These are phyloP conservation scores for Alectura lathami DNA, from an alignment of 2,113 vertebrate species.

Conservation along the genomic window DNA sequence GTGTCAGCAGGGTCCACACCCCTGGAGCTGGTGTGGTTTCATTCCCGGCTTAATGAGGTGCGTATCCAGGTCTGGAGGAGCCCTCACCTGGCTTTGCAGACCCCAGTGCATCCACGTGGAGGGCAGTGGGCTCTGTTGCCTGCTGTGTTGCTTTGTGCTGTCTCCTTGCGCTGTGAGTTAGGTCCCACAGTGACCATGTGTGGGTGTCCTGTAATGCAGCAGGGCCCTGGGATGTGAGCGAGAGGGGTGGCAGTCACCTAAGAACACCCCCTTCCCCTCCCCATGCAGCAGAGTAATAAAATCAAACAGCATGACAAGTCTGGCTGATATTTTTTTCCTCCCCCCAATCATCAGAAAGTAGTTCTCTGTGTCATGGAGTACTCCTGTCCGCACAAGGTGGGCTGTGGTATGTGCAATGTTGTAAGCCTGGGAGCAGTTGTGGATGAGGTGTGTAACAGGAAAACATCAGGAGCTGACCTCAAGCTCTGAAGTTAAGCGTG, in stretches of 20 bases:
- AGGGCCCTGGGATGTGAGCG: background rate
- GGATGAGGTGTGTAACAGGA: background rate
- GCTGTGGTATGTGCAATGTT: background rate
- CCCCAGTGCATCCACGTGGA: fast-evolving
- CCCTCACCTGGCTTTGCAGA: background rate
- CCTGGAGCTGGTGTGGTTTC: background rate
- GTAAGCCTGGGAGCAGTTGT: background rate
- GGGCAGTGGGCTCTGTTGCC: background rate
- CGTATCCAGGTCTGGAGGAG: background rate
- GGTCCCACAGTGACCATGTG: background rate
- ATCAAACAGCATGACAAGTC: constrained; percentile 60
- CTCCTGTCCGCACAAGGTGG: background rate
- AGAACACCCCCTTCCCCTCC: background rate
- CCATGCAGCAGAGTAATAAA: constrained; percentile 42
- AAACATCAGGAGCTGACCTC: constrained; percentile 29
- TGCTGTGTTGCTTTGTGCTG: background rate
- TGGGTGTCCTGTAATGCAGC: background rate
- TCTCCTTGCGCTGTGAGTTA: background rate
- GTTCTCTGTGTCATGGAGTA: constrained; percentile 37
- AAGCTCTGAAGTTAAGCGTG: background rate
- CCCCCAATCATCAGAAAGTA: constrained; percentile 2
- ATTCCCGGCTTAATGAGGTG: background rate
- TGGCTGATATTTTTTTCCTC: background rate
- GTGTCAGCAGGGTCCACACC: background rate
- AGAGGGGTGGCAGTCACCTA: background rate